Evolutionary conservation across 2,888 invertebrate genomes (phyloP).

Genomic region (Eupithecia dodoneata): DNA sequence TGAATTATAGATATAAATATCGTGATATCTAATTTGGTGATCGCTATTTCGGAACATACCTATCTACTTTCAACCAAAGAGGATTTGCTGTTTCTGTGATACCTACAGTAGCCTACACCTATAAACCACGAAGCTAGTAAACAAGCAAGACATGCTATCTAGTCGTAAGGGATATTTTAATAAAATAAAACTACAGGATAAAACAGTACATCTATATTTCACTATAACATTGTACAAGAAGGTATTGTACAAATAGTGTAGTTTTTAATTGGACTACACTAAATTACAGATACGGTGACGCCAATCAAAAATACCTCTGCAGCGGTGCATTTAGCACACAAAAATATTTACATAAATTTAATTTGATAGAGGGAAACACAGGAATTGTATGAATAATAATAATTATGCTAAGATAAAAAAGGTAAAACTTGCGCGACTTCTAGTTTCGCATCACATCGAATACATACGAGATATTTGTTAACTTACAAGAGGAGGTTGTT

Average conservation of each 20-base stretch:
- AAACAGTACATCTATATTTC: slow-evolving; percentile 84
- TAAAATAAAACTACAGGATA: slow-evolving; percentile 56
- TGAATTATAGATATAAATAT: too few relatives aligned
- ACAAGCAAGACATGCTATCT: not conserved
- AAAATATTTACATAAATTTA: slow-evolving; percentile 45
- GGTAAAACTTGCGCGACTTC: slow-evolving; percentile 18
- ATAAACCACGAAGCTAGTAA: not conserved
- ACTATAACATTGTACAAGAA: slow-evolving; percentile 83
- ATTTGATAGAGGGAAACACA: slow-evolving; percentile 16
- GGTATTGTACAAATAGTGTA: slow-evolving; percentile 78
- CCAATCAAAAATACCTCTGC: slow-evolving; percentile 56
- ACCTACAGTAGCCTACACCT: not conserved
- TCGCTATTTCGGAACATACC: too few relatives aligned
- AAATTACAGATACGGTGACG: slow-evolving; percentile 59
- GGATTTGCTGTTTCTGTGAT: not conserved
- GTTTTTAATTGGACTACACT: slow-evolving; percentile 54
- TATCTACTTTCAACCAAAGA: not conserved
- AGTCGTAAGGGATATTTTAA: not conserved
- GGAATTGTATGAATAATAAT: not conserved
- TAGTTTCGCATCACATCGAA: slow-evolving; percentile 14
- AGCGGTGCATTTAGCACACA: slow-evolving; percentile 57
- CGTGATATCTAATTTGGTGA: too few relatives aligned
- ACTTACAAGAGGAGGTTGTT: not conserved
- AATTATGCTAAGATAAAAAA: slow-evolving; percentile 5
- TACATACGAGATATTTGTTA: not conserved